Conservation (phyloP, 2,797 vertebrate species). For the Chelidonichthys spinosus region DNA sequence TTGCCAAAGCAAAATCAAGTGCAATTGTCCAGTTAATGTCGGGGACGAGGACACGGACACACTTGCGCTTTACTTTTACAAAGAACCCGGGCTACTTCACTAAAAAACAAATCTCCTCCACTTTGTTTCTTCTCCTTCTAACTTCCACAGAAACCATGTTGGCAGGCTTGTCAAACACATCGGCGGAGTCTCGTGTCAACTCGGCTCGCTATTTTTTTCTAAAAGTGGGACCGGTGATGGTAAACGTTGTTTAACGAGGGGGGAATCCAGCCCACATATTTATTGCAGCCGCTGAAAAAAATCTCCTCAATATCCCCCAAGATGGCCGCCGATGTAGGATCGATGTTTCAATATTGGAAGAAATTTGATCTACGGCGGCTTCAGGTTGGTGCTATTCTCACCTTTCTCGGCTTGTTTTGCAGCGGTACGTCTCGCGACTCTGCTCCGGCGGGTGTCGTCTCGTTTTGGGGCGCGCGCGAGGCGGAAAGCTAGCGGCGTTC, state of each 20-base stretch:
- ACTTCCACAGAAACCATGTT: slow-evolving; percentile 52
- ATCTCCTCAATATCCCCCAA: slow-evolving; percentile 94
- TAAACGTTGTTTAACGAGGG: slow-evolving; percentile 82
- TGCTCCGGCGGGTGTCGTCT: slow-evolving; percentile 21
- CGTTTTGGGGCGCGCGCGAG: slow-evolving; percentile 39
- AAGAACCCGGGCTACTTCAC: slow-evolving; percentile 38
- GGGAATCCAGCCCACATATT: slow-evolving; percentile 93
- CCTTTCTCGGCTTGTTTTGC: slow-evolving; percentile 61
- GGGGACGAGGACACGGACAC: slow-evolving; percentile 76
- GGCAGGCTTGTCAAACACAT: slow-evolving; percentile 67
- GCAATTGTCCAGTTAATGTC: slow-evolving; percentile 82
- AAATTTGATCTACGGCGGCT: slow-evolving; percentile 96
- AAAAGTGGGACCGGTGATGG: slow-evolving; percentile 75
- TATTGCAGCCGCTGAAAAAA: slow-evolving; percentile 92
- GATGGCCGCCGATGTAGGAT: slow-evolving; percentile 99
- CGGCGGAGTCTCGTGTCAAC: slow-evolving; percentile 53
- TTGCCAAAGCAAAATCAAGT: slow-evolving; percentile 88
- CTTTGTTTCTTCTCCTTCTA: slow-evolving; percentile 3
- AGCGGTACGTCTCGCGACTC: slow-evolving; percentile 44
- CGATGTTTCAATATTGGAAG: slow-evolving; percentile 98
- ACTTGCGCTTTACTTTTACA: slow-evolving; percentile 59
- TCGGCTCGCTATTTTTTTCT: slow-evolving; percentile 9
- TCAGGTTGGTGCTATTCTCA: slow-evolving; percentile 90
- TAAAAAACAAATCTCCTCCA: slow-evolving; percentile 26
- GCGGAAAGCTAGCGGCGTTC: slow-evolving; percentile 66